These are phyloP conservation scores for Conops quadrifasciatus DNA, from an alignment of 2,888 invertebrate species.

Conservation along the genomic window DNA sequence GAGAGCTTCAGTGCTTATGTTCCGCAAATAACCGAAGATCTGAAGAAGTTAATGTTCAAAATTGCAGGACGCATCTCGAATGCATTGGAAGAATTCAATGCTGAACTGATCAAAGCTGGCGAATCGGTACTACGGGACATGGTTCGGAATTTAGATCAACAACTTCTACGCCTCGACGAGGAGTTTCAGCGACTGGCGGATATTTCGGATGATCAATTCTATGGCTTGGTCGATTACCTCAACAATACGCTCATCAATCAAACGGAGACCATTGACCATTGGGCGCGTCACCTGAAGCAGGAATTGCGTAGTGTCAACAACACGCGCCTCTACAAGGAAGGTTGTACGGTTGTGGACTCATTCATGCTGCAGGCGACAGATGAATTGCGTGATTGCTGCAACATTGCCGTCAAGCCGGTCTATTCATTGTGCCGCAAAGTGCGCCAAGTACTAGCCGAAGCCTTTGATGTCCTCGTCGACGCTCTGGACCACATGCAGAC, in stretches of 20 bases:
- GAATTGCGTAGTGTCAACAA: constrained; percentile 49
- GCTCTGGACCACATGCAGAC: constrained; percentile 50
- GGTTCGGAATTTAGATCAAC: constrained; percentile 40
- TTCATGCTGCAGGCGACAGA: constrained; percentile 49
- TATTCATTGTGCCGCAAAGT: constrained; percentile 51
- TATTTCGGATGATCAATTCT: constrained; percentile 47
- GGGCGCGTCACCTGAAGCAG: constrained; percentile 48
- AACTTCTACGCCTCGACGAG: constrained; percentile 43
- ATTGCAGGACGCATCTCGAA: constrained; percentile 42
- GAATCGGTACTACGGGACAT: constrained; percentile 44
- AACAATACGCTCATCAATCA: constrained; percentile 53
- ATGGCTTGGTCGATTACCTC: constrained; percentile 46
- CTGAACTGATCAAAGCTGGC: constrained; percentile 43
- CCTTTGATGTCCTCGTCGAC: constrained; percentile 49
- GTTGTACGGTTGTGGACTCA: constrained; percentile 51
- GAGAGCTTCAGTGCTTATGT: constrained; percentile 35
- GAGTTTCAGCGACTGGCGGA: constrained; percentile 46
- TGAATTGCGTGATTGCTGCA: constrained; percentile 53
- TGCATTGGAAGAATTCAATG: constrained; percentile 43
- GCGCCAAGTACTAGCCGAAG: constrained; percentile 47
- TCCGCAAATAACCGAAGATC: constrained; percentile 40
- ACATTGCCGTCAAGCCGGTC: constrained; percentile 54
- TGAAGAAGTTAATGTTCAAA: constrained; percentile 41
- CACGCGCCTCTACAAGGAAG: constrained; percentile 45
- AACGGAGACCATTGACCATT: constrained; percentile 48